Base-by-base conservation (phyloP, 2,797 vertebrate species). In the Syncerus caffer region DNA sequence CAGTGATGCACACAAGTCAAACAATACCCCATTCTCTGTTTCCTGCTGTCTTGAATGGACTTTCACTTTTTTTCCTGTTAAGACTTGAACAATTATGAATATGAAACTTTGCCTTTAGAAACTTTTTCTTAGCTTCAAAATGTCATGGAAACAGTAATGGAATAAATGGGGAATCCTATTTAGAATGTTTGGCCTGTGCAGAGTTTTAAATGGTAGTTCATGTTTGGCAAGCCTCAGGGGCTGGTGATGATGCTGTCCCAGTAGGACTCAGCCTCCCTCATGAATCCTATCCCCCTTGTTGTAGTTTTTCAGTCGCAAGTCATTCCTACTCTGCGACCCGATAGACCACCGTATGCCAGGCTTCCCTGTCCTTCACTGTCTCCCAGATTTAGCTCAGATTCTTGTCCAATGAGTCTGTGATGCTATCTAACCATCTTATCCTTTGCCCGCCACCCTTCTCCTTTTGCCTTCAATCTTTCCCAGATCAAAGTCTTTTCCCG, bases 71-170 rank as follows among this genome's bases (percentile, higher is more conserved):
- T 92, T 51, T 62, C 25, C 31, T 78, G 1, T 25, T 25, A 85
- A 62, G 42, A 94, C 14, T 15, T 86, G 50, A 93, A 84, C 23
- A 83, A 47, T 47, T 90, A 92, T 93, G 45, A 96, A 53, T 96
- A 47, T 42, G 38, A 90, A 90, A 89, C 12, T 90, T 93, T 85
- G 31, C 21, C 16, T 53, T 62, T 12, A 57, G n/a, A 31, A 34
- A 5, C 14, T 45, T 90, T 88, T 76, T 74, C n/a, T 23, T 93
- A 57, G 34, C 50, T 82, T 64, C 47, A 94, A 62, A 89, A 42
- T 85, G 7, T 71, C 95, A 74, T 57, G 53, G n/a, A 62, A 85
- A 93, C 42, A 7, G 45, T 93, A 34, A 42, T 42, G 15, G 25
- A 10, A 29, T 57, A 82, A 55, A 74, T 16, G 71, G 6, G 6